These are phyloP conservation scores for Harpegnathos saltator DNA, from an alignment of 1,140 invertebrate genomes.

Conservation along the genomic window DNA sequence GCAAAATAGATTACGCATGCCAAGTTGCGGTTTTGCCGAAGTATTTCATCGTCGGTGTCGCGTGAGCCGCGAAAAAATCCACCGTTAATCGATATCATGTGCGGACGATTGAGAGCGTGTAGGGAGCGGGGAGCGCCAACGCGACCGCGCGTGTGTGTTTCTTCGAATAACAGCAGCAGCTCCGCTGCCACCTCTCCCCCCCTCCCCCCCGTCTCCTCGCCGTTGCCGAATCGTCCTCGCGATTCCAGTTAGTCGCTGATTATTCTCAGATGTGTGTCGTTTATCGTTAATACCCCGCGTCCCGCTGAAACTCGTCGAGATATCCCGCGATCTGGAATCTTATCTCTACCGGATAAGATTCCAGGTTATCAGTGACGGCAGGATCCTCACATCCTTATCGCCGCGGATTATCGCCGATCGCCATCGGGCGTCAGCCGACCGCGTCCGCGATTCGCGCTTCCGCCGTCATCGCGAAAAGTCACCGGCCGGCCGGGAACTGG, in stretches of 20 bases:
- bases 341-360: too few relatives aligned
- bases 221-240: too few relatives aligned
- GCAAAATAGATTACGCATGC: conserved; percentile 60
- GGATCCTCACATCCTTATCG: conserved; percentile 32
- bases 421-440: too few relatives aligned
- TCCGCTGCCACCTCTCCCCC: too few relatives aligned
- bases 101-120: not conserved
- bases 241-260: too few relatives aligned
- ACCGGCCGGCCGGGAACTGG: not conserved
- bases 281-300: too few relatives aligned
- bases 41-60: conserved; percentile 55
- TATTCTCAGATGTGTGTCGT: too few relatives aligned
- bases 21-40: conserved; percentile 50
- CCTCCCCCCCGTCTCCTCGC: too few relatives aligned
- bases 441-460: not conserved
- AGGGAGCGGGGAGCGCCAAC: too few relatives aligned
- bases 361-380: conserved; percentile 8
- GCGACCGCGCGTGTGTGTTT: too few relatives aligned
- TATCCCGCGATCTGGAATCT: not conserved
- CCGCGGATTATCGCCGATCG: not conserved
- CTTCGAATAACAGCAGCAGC: too few relatives aligned
- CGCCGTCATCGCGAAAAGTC: conserved; percentile 4
- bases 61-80: conserved; percentile 46
- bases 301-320: not conserved
- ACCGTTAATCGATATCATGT: conserved; percentile 31